Evolutionary conservation across 2,113 vertebrate species (phyloP), one percentile per base, ranked within the genome.

Genomic region (Entelurus aequoreus): DNA sequence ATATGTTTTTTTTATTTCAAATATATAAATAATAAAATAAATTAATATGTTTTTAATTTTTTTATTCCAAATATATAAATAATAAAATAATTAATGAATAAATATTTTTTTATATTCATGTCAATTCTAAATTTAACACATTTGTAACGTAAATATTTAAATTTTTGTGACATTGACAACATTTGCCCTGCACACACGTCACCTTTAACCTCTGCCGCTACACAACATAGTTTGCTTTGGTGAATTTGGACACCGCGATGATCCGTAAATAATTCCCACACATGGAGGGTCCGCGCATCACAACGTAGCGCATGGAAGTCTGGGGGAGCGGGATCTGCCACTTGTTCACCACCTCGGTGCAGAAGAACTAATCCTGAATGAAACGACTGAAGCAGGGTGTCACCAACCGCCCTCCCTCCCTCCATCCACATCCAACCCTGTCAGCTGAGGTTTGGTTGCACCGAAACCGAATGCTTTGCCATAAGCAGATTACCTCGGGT

Each of bases 401-500:
- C 86, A 86, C 77, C 72, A 72, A 78, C 67, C 69, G 56, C 69
- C 72, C 63, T 21, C 76, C 62, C 69, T 6, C 52, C 15, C 67
- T 15, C 75, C 14, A 61, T 54, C 66, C 74, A 54, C 72, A 48
- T 48, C 66, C 72, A 71, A 28, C 70, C 78, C 81, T 89, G 88
- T 87, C 87, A 84, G 76, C 68, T 21, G 63, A 78, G 77, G 83
- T 88, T 87, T 74, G 87, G 86, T 84, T 81, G 78, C 86, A 86
- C 86, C 82, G 74, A 87, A 89, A 90, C 86, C 77, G 81, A 89
- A 84, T 71, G 86, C 81, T 84, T 78, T 77, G 75, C 84, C 82
- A 82, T 91, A 91, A 90, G 86, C 81, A 89, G 90, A 91, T 91
- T 91, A 90, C 78, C 79, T 85, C 77, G 67, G 87, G 86, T 88